These are phyloP conservation scores for Erannis defoliaria DNA, from an alignment of 2,888 invertebrate genomes.

Conservation along the genomic window DNA sequence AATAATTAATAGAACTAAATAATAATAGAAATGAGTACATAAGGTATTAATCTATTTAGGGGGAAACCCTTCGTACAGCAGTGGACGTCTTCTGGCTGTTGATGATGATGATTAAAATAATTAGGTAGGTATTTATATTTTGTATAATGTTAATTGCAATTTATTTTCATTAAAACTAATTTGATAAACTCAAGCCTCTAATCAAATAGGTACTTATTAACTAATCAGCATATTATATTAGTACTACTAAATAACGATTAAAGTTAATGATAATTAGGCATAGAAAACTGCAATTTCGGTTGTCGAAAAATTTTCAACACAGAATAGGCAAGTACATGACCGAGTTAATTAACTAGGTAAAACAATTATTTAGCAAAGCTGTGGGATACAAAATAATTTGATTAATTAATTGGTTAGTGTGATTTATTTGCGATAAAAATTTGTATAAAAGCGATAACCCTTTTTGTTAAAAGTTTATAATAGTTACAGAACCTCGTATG, in stretches of 20 bases:
- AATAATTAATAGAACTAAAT: no score
- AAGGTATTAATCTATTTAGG: no score
- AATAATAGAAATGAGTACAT: no score
- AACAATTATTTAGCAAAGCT: background rate
- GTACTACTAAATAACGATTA: background rate
- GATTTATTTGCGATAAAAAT: slow-evolving; percentile 5
- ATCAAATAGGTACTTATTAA: background rate
- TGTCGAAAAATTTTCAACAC: background rate
- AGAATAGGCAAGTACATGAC: background rate
- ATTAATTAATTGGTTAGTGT: background rate
- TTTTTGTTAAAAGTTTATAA: background rate
- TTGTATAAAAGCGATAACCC: slow-evolving; percentile 8
- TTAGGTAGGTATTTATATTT: no score
- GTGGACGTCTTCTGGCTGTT: no score
- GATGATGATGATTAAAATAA: no score
- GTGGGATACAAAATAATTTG: background rate
- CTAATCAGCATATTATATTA: background rate
- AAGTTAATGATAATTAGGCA: background rate
- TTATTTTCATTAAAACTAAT: background rate
- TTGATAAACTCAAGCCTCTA: background rate
- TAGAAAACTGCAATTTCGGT: background rate
- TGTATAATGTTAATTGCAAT: no score
- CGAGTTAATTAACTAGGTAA: background rate
- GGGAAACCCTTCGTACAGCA: no score
- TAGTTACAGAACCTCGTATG: background rate